Base-by-base conservation (phyloP, 2,113 vertebrate species). In the Pelvicachromis taeniatus region DNA sequence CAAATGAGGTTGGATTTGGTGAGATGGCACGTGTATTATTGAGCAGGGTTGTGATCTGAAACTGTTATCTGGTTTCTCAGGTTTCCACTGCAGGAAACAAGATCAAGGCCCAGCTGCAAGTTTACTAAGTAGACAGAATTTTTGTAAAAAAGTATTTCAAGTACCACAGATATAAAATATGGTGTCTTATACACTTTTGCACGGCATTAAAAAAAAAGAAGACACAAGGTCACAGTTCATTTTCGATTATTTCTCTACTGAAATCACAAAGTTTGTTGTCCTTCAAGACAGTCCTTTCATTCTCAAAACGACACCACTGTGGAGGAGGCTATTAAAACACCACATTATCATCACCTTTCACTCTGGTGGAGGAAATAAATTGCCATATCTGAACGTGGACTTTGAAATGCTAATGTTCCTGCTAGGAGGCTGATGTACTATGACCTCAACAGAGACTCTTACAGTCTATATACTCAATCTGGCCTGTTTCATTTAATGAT, bases 361-460 rank as follows among this genome's bases (percentile, higher is more conserved):
- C 63, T 70, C 48, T 68, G 5, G 17, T 19, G 23, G 52, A 83
- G 77, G n/a, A 91, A 90, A 80, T 85, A 87, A 82, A 85, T 84
- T 33, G 63, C 53, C 70, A 5, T 85, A 58, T 85, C 83, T 83
- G 75, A 89, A 70, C 48, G 65, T 35, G 45, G 80, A 89, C 83
- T 92, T 90, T 90, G 65, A 92, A 92, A 91, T 89, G 86, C 65
- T 81, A 91, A 92, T 90, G 26, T 50, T 81, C 29, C 63, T 80
- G 40, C 38, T 85, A 73, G 56, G 52, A 31, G 54, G 21, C 58
- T 29, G 31, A 26, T 48, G 14, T 31, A 58, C 58, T 70, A 26
- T 81, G 75, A 85, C 86, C 86, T 91, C 50, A 45, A 16, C 29
- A 80, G 6, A 88, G 53, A 79, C 77, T 88, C 56, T 54, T 87